Evolutionary conservation across 2,797 vertebrate species (phyloP), one percentile per base, ranked within the genome.

Genomic region (Cheirogaleus major): DNA sequence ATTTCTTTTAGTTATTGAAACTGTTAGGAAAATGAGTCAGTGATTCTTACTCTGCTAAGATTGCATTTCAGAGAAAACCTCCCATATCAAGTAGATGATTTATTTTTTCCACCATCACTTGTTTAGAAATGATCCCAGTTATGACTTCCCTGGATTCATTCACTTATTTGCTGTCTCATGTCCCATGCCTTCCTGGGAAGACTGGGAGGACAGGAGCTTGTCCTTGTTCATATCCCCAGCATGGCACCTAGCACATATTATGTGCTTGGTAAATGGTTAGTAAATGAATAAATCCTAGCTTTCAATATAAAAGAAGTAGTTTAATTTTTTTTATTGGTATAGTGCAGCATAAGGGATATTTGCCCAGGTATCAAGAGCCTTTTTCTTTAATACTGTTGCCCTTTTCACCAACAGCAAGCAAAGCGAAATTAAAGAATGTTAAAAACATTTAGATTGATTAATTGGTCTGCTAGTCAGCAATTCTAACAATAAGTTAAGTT

Each of bases 401-500:
- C 52, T 90, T 88, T 55, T 87, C 41, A 73, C 14, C 25, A 73
- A 17, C 30, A 95, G 43, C 48, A 91, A 84, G 35, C 79, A 94
- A 25, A 91, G 15, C 69, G 7, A 91, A 95, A 87, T 59, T 14
- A 81, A 92, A 82, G 63, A 79, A n/a, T 48, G 69, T 57, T 89
- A 52, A 52, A 45, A 45, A 45, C 45, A 6, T 70, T 80, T 92
- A 70, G 65, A 23, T 75, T 14, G 11, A 13, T 83, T 93, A n/a
- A 85, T 79, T 79, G 50, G n/a, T 57, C 15, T 48, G 0, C 35
- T 94, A 67, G 38, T 61, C 92, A 92, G 80, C 82, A 80, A 7
- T 81, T 90, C 61, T 92, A 55, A 65, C 13, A 92, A 70, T 23
- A 92, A 84, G 32, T 89, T 87, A 81, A 32, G 52, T 90, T 80